Base-by-base conservation (phyloP, 2,797 vertebrate genomes). In the Lagodon rhomboides region DNA sequence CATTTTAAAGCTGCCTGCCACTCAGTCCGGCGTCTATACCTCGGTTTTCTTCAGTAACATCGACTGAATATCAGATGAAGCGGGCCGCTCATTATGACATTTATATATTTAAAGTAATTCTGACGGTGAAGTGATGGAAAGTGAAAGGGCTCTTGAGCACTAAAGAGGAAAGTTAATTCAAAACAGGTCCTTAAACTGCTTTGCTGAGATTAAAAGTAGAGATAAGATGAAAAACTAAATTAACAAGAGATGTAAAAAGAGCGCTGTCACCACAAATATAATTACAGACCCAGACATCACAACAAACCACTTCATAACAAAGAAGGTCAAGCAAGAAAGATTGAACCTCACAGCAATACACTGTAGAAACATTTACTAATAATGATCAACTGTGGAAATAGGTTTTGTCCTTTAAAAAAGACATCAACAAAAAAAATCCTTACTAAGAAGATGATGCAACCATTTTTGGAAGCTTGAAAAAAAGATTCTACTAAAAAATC, bases 1-100 rank as follows among this genome's bases (percentile, higher is more conserved):
- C n/a, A 73, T 73, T 64, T 62, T n/a, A 71, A 38, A 17, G n/a
- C 15, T 55, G 44, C 23, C 55, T 75, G 63, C 2, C 68, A 38
- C 30, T 68, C 22, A 56, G 23, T 47, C 20, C n/a, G 55, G n/a
- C 51, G 18, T 13, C 20, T 11, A 62, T 46, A 15, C 54, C 9
- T 16, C 15, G 38, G 58, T 65, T 8, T 34, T 70, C 22, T 41
- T 6, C 30, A 55, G 11, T 44, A 12, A 41, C 49, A 68, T 46
- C 0, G 0, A 47, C 4, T 43, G 25, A 73, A 68, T 41, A 38
- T 2, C 15, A 34, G 16, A 71, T 75, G 16, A 44, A 51, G 5
- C 5, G 8, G 4, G 58, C 15, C 27, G 15, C 34, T 51, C 47
- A 23, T 15, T 54, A 16, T 55, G 15, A 38, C 0, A 0, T 53